phyloP scores from a whole-genome alignment of 2,888 invertebrate genomes.

The Rotaria sp. region DNA sequence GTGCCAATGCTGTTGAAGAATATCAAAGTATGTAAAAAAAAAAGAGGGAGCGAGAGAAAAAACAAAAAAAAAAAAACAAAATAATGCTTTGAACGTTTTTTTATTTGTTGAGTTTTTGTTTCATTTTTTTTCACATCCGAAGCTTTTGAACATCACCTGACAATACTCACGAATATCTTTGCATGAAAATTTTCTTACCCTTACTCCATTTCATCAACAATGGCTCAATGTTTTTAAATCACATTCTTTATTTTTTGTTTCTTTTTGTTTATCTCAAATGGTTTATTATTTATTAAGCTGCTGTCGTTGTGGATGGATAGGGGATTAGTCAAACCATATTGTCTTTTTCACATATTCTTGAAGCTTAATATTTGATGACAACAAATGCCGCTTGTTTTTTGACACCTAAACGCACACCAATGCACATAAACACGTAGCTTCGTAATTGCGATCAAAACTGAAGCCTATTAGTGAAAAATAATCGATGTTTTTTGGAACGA shows the following conservation, averaged over 20 bases:
- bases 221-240: not conserved
- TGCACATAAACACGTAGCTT: not conserved
- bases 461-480: no score
- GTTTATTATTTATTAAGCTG: not conserved
- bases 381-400: not conserved
- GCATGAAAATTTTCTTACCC: not conserved
- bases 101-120: not conserved
- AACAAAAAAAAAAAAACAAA: not conserved
- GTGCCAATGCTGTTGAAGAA: not conserved
- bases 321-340: not conserved
- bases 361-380: not conserved
- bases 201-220: not conserved
- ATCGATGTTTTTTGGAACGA: no score
- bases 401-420: not conserved
- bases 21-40: not conserved
- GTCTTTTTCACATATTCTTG: not conserved
- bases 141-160: not conserved
- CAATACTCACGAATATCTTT: not conserved
- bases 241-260: not conserved
- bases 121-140: not conserved
- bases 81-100: not conserved
- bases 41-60: no score
- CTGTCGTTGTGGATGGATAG: conserved; percentile 12
- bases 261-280: not conserved
- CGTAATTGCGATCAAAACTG: no score